Base-by-base conservation (phyloP, 2,888 invertebrate species). In the Lasioglossum zephyrum region DNA sequence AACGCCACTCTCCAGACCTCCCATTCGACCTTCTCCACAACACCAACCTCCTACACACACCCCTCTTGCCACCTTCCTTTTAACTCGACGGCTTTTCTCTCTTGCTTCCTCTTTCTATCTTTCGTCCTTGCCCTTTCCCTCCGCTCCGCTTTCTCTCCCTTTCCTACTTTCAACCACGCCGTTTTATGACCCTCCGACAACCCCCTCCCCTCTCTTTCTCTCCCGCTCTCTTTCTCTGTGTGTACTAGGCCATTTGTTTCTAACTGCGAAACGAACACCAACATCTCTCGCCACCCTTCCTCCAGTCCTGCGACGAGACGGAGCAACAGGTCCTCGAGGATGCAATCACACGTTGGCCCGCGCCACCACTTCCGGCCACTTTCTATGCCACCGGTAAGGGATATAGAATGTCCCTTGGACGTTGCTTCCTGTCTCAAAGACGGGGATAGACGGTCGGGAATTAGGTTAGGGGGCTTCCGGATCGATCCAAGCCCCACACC, bases 291-390 rank as follows among this genome's bases (percentile, higher is more conserved):
- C 70, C 39, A 41, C 41, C 70, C 70, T 11, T 89, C 84, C 86
- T 26, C 73, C 31, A 26, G n/a, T 44, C 63, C 39, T 70, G 36
- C 77, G 78, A 76, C 78, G 73, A 41, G 84, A 81, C 83, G 41
- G 90, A 92, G 94, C 94, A 94, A 94, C 94, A 94, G 93, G 93
- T 93, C 90, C 92, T 92, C 91, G 86, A 91, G 91, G 92, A 92
- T 90, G 89, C 90, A 86, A 92, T 92, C 91, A 90, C 91, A 88
- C 88, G 91, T 86, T 89, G 86, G 78, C 82, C 80, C 82, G 84
- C 82, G 84, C 84, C 47, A 77, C 87, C 81, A 82, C 88, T 89
- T 90, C 90, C 90, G 89, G 77, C 73, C 78, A 53, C 73, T 86
- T 79, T 75, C 86, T 41, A 72, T 70, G 78, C 60, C 41, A 22